Conservation (phyloP, 2,797 vertebrate genomes). For the Bovichtus variegatus region DNA sequence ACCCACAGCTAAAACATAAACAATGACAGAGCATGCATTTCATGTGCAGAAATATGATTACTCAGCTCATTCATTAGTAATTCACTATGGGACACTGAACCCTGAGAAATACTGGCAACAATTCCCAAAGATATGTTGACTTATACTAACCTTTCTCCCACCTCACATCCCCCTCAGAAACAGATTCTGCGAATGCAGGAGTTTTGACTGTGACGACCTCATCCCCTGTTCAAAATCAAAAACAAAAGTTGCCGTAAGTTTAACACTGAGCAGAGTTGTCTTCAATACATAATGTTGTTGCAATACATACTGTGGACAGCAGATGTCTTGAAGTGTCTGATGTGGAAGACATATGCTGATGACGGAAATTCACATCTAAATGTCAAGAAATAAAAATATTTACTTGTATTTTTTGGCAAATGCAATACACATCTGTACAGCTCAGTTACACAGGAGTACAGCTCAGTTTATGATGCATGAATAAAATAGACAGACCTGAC, state of each 20-base stretch:
- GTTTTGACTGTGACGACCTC: constrained; percentile 94
- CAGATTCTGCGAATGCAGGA: constrained; percentile 95
- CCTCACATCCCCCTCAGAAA: constrained; percentile 98
- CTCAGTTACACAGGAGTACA: not conserved
- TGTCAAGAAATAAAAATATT: not conserved
- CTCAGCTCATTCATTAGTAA: not conserved
- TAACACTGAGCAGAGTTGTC: not conserved
- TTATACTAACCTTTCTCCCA: constrained; percentile 94
- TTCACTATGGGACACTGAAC: not conserved
- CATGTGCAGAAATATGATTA: not conserved
- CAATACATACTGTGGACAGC: constrained; percentile 60
- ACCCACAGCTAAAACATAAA: constrained; percentile 89
- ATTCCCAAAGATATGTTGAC: not conserved
- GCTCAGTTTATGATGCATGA: not conserved
- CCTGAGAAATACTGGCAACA: not conserved
- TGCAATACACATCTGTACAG: no score
- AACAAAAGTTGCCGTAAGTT: not conserved
- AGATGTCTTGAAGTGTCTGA: constrained; percentile 89
- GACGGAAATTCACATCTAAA: constrained; percentile 81
- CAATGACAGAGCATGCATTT: not conserved
- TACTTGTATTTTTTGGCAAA: not conserved
- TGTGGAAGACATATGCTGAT: constrained; percentile 74
- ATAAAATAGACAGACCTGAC: not conserved
- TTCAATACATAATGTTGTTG: not conserved
- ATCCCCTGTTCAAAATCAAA: constrained; percentile 83